These are phyloP conservation scores for Coenonympha arcania DNA, from an alignment of 2,888 invertebrate genomes.

Conservation along the genomic window DNA sequence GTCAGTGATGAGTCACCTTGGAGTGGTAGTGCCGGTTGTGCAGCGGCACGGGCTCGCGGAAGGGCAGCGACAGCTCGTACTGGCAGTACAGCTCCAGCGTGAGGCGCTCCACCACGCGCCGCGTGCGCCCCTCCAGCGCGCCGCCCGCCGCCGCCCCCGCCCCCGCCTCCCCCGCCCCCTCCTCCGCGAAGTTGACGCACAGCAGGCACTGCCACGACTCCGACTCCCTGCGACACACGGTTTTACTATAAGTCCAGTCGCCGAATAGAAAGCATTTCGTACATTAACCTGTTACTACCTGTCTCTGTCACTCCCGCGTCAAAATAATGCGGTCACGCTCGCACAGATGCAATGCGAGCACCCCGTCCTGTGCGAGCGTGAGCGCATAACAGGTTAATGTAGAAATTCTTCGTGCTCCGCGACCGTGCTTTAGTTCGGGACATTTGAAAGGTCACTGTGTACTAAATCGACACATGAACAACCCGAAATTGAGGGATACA, in stretches of 20 bases:
- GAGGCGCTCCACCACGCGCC: constrained; percentile 84
- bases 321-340: too few relatives aligned
- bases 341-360: too few relatives aligned
- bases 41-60: constrained; percentile 86
- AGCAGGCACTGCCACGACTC: constrained; percentile 95
- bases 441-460: too few relatives aligned
- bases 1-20: constrained; percentile 40
- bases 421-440: too few relatives aligned
- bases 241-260: background rate
- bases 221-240: constrained; percentile 74
- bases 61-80: constrained; percentile 89
- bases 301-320: too few relatives aligned
- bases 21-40: constrained; percentile 67
- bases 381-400: too few relatives aligned
- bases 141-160: constrained; percentile 54
- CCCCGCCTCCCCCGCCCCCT: constrained; percentile 58
- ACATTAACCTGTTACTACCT: too few relatives aligned
- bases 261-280: too few relatives aligned
- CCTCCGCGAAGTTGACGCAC: constrained; percentile 86
- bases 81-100: constrained; percentile 93
- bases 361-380: too few relatives aligned
- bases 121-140: constrained; percentile 74
- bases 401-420: too few relatives aligned
- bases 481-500: too few relatives aligned
- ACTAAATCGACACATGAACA: too few relatives aligned